Evolutionary conservation across 2,888 invertebrate genomes (phyloP).

Genomic region (Erebia palarica): DNA sequence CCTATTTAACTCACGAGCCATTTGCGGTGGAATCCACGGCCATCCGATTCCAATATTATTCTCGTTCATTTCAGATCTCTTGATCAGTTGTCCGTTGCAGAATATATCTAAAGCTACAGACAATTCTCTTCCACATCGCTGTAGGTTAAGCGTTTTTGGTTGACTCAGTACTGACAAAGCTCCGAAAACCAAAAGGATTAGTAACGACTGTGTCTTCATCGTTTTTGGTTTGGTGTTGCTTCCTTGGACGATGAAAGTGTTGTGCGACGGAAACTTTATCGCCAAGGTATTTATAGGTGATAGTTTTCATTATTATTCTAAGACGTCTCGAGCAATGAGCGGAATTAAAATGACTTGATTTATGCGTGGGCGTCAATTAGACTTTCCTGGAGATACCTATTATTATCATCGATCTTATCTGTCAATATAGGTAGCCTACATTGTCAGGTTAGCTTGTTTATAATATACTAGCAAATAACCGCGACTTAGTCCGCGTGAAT

Average conservation of each 20-base stretch:
- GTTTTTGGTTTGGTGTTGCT: neutral
- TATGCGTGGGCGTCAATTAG: neutral
- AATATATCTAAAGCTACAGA: conserved; percentile 1
- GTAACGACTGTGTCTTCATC: neutral
- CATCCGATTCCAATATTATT: neutral
- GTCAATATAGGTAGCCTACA: too few relatives aligned
- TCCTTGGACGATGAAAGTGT: neutral
- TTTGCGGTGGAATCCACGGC: conserved; percentile 2
- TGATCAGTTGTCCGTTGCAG: conserved; percentile 7
- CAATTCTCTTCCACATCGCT: conserved; percentile 1
- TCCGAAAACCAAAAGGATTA: neutral
- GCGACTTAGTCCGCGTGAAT: too few relatives aligned
- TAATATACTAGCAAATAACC: too few relatives aligned
- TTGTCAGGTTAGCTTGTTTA: too few relatives aligned
- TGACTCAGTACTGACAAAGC: neutral
- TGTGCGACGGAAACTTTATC: neutral
- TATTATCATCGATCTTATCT: too few relatives aligned
- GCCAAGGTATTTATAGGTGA: conserved; percentile 11
- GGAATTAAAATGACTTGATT: conserved; percentile 1
- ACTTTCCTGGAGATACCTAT: too few relatives aligned
- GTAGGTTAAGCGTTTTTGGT: neutral
- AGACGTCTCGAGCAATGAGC: neutral
- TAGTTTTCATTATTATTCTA: conserved; percentile 4
- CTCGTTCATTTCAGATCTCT: neutral
- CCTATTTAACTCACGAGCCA: neutral